Conservation (phyloP, 1,140 invertebrate genomes). For the Rhagoletis zephyria region DNA sequence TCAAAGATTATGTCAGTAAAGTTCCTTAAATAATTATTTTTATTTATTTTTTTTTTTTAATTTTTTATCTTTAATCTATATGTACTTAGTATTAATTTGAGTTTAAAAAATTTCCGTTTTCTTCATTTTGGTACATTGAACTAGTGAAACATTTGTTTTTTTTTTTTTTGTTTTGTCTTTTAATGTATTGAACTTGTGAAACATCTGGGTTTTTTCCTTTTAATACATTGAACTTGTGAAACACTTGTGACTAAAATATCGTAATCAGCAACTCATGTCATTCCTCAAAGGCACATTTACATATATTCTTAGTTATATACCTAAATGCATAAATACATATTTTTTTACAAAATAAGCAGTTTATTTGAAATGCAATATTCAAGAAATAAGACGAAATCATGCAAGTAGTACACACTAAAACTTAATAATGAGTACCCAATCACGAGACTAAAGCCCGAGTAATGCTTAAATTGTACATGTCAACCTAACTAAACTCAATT, state of each 20-base stretch:
- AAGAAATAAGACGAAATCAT: constrained; percentile 8
- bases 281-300: constrained; percentile 45
- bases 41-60: no score
- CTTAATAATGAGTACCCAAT: no score
- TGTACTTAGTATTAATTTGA: no score
- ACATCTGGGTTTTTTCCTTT: neutral
- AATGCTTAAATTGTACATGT: no score
- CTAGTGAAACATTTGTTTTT: neutral
- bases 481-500: no score
- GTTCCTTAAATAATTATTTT: no score
- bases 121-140: neutral
- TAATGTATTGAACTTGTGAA: neutral
- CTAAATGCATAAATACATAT: neutral
- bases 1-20: constrained; percentile 59
- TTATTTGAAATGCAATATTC: neutral
- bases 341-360: neutral
- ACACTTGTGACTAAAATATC: neutral
- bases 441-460: no score
- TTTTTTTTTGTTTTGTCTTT: no score
- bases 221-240: neutral
- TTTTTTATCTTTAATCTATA: no score
- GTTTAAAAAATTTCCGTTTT: neutral
- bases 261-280: constrained; percentile 20
- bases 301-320: neutral
- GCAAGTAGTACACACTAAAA: neutral